These are phyloP conservation scores for Ctenicera cuprea DNA, from an alignment of 2,888 invertebrate genomes.

Conservation along the genomic window DNA sequence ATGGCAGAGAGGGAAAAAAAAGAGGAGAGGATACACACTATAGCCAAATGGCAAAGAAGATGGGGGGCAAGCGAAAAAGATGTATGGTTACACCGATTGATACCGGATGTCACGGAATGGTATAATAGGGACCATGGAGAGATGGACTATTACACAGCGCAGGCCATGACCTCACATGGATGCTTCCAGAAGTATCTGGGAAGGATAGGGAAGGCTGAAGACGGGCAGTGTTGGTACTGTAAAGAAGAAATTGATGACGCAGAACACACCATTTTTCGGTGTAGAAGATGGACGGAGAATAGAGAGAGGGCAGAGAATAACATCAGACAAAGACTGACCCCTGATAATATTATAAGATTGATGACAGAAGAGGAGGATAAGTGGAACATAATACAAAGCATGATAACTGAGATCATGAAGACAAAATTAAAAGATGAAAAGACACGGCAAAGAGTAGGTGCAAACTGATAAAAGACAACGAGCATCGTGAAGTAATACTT, in stretches of 20 bases:
- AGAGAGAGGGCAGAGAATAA: background rate
- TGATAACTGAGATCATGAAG: background rate
- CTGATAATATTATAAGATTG: background rate
- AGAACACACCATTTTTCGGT: background rate
- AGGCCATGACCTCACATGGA: background rate
- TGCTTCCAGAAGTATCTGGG: background rate
- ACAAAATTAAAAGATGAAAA: slow-evolving; percentile 52
- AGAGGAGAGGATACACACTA: background rate
- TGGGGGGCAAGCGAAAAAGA: background rate
- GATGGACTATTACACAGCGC: background rate
- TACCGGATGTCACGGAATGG: too few species aligned
- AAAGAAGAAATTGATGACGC: background rate
- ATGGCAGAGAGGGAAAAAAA: background rate
- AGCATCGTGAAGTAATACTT: background rate
- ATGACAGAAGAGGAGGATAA: too few species aligned
- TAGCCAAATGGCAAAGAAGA: too few species aligned
- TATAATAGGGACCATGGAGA: too few species aligned
- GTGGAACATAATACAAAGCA: too few species aligned
- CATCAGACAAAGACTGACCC: background rate
- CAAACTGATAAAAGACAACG: too few species aligned
- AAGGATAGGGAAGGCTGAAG: background rate
- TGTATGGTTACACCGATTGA: too few species aligned
- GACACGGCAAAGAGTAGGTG: too few species aligned
- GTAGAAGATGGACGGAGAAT: background rate
- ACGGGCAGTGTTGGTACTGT: background rate